Evolutionary conservation across 2,888 invertebrate species (phyloP).

Genomic region (Drosophila picticornis): DNA sequence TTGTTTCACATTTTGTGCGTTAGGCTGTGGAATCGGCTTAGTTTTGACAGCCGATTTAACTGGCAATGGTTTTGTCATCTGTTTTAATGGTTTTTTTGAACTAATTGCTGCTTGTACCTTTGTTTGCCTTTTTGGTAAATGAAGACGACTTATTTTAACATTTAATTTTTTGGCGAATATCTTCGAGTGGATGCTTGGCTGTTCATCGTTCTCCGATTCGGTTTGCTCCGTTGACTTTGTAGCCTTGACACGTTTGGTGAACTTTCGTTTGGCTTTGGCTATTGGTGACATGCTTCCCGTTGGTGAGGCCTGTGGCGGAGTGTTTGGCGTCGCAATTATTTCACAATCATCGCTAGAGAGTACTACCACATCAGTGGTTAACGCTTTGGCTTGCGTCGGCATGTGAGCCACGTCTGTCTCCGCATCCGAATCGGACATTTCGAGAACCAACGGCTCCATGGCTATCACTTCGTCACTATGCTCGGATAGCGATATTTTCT

Average conservation of each 20-base stretch:
- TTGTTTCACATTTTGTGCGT: not conserved
- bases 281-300: conserved; percentile 10
- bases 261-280: conserved; percentile 29
- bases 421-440: conserved; percentile 80
- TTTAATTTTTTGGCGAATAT: conserved; percentile 6
- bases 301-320: conserved; percentile 2
- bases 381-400: not conserved
- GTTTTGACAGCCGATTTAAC: not conserved
- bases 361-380: conserved; percentile 31
- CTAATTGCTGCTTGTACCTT: not conserved
- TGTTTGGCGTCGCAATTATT: conserved; percentile 42
- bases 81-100: not conserved
- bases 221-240: conserved; percentile 19
- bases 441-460: conserved; percentile 83
- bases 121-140: not conserved
- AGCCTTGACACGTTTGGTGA: conserved; percentile 25
- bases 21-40: not conserved
- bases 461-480: conserved; percentile 75
- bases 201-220: conserved; percentile 61
- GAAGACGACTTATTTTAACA: conserved; percentile 18
- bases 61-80: not conserved
- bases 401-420: conserved; percentile 27
- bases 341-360: conserved; percentile 75
- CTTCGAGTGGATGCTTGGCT: not conserved
- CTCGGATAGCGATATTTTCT: conserved; percentile 58